These are phyloP conservation scores for Caenorhabditis zanzibari DNA, from an alignment of 2,888 invertebrate species.

Conservation along the genomic window DNA sequence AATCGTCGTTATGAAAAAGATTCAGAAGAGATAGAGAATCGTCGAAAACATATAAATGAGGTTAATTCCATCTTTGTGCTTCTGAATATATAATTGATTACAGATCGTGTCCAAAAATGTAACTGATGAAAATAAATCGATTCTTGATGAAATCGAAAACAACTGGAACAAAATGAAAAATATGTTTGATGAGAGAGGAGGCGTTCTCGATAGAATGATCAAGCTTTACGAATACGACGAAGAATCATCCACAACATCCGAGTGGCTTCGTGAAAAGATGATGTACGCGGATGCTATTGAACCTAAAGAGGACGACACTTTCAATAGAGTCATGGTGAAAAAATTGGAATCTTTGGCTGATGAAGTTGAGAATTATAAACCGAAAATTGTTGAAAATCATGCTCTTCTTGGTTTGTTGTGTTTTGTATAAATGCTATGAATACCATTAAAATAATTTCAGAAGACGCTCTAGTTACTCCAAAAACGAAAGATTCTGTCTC, in stretches of 20 bases:
- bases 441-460: not conserved
- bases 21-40: constrained; percentile 56
- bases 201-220: constrained; percentile 45
- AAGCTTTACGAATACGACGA: constrained; percentile 55
- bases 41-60: constrained; percentile 50
- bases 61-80: not conserved
- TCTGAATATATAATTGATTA: not conserved
- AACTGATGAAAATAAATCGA: not conserved
- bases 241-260: constrained; percentile 39
- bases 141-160: constrained; percentile 49
- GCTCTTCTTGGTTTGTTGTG: constrained; percentile 35
- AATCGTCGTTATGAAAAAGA: constrained; percentile 51
- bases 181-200: constrained; percentile 53
- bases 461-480: constrained; percentile 47
- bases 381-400: constrained; percentile 47
- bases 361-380: constrained; percentile 52
- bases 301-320: constrained; percentile 43
- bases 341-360: constrained; percentile 45
- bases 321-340: constrained; percentile 49
- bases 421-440: not conserved
- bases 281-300: constrained; percentile 52
- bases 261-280: constrained; percentile 55
- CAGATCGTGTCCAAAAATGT: not conserved
- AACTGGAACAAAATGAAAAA: constrained; percentile 53
- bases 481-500: constrained; percentile 33